phyloP scores from a whole-genome alignment of 2,113 vertebrate species.

The Fregetta grallaria region DNA sequence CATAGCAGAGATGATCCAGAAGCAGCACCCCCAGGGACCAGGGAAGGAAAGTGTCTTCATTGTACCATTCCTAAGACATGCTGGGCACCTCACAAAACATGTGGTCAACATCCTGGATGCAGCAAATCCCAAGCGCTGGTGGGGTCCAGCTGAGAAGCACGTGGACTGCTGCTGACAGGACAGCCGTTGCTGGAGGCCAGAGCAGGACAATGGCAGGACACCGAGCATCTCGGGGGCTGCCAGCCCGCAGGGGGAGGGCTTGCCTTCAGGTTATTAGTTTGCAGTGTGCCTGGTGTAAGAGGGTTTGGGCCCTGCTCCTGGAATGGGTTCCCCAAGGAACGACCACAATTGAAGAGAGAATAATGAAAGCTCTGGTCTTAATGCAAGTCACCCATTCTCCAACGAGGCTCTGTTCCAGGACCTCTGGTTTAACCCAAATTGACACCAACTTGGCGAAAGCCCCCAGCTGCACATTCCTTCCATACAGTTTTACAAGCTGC shows the following conservation, averaged over 20 bases:
- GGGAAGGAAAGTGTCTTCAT: constrained; percentile 37
- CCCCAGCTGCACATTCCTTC: constrained; percentile 65
- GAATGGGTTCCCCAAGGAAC: background rate
- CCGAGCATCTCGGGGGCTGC: background rate
- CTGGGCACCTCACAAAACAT: constrained; percentile 40
- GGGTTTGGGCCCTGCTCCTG: constrained; percentile 10
- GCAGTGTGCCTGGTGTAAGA: background rate
- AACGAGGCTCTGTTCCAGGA: background rate
- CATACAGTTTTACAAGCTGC: constrained; percentile 57
- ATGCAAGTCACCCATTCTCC: constrained; percentile 27
- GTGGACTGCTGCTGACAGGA: constrained; percentile 16
- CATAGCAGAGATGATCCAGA: background rate
- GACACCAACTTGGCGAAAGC: constrained; percentile 47
- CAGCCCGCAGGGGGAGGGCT: background rate
- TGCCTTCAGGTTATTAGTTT: background rate
- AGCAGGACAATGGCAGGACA: constrained; percentile 39
- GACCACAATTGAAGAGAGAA: constrained; percentile 20
- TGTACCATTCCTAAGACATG: background rate
- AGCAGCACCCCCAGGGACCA: background rate
- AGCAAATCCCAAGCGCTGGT: background rate
- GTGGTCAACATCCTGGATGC: background rate
- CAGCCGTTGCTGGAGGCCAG: background rate
- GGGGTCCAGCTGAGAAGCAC: constrained; percentile 35
- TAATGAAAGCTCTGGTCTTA: constrained; percentile 46
- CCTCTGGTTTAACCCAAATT: constrained; percentile 60